Evolutionary conservation across 2,888 invertebrate genomes (phyloP).

Genomic region (Clanis bilineata): DNA sequence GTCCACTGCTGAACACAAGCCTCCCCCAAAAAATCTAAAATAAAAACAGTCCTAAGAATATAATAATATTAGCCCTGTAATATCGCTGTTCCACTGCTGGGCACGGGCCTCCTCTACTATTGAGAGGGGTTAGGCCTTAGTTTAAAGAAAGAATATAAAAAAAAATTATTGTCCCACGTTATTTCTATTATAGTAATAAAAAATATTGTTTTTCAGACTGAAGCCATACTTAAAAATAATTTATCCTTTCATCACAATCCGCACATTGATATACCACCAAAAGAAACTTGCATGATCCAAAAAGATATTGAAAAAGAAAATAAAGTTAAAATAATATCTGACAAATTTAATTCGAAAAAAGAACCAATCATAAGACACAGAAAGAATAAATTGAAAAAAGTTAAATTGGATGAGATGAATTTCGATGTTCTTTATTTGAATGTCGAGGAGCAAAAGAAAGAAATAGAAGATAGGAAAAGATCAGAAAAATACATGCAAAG

Average conservation of each 20-base stretch:
- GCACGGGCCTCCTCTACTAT: too few relatives aligned
- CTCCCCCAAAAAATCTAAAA: too few relatives aligned
- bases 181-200: too few relatives aligned
- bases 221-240: neutral
- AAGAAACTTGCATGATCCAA: neutral
- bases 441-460: constrained; percentile 30
- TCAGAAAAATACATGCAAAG: constrained; percentile 22
- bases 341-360: neutral
- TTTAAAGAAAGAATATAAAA: too few relatives aligned
- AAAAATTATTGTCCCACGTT: too few relatives aligned
- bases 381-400: constrained; percentile 6
- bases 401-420: constrained; percentile 25
- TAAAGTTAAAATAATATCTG: neutral
- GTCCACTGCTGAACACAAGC: too few relatives aligned
- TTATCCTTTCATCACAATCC: neutral
- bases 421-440: constrained; percentile 33
- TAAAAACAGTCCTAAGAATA: too few relatives aligned
- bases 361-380: neutral
- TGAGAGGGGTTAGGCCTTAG: too few relatives aligned
- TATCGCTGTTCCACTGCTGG: too few relatives aligned
- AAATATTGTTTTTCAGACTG: neutral
- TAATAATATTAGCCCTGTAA: too few relatives aligned
- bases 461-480: constrained; percentile 34
- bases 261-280: neutral
- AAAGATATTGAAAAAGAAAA: neutral